Evolutionary conservation across 2,888 invertebrate species (phyloP), one percentile per base, ranked within the genome.

Genomic region (Lasioglossum figueresi): DNA sequence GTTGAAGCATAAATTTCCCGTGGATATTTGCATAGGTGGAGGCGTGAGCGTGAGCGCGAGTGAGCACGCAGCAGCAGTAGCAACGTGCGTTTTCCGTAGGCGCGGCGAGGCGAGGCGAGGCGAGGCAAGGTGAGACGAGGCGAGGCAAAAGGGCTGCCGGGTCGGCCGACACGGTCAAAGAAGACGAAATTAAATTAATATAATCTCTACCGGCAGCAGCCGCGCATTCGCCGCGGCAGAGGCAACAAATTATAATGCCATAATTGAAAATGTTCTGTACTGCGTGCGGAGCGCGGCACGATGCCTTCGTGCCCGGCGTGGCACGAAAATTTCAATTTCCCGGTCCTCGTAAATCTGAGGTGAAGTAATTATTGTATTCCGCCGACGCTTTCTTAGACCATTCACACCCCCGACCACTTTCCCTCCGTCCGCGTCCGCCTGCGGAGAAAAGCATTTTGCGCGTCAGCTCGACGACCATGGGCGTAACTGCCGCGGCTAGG

Each of bases 281-380:
- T 88, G 89, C 88, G 88, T 80, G 88, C 68, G 83, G 89, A 84
- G 86, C 73, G 79, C 83, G 74, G 80, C 80, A 73, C 85, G 80
- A 82, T 80, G 80, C 87, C 82, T 74, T 83, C 76, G 91, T 87
- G 89, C 90, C 89, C 90, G 91, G 88, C 91, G 91, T 92, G 92
- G 91, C 91, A 91, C 92, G 90, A 92, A 94, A 94, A 94, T 94
- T 94, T 93, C 94, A 94, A 94, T 94, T 94, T 94, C 91, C 92
- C 92, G 90, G 91, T 91, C 90, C 94, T 94, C 94, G 93, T 94
- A 94, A 94, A 94, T 94, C 94, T 93, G 92, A 93, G 92, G 91
- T 92, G 92, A 93, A 94, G 94, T 94, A 94, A 94, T 94, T 94
- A 94, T 94, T 94, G 94, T 94, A 94, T 94, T 94, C 93, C 93